Conservation (phyloP, 2,888 invertebrate genomes). For the Epinotia bilunana region DNA sequence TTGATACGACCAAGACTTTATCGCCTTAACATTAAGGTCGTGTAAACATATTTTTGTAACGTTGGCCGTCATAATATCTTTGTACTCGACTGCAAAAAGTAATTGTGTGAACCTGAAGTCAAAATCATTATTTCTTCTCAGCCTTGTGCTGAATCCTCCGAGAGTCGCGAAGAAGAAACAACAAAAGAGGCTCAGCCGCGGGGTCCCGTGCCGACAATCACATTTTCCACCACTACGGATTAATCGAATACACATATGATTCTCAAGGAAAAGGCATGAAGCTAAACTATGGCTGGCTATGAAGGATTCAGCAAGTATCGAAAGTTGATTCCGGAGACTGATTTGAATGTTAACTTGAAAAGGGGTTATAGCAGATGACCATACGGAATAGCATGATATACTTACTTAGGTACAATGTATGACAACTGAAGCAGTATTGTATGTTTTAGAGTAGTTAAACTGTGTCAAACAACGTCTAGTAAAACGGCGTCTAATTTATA, state of each 20-base stretch:
- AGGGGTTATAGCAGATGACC: not conserved
- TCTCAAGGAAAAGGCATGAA: not conserved
- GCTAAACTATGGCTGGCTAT: not conserved
- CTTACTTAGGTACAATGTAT: not conserved
- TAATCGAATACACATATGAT: conserved; percentile 35
- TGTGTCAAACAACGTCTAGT: conserved; percentile 30
- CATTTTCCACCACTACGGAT: conserved; percentile 62
- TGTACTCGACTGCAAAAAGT: too few species aligned
- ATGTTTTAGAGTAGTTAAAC: conserved; percentile 23
- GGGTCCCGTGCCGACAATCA: conserved; percentile 66
- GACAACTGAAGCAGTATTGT: conserved; percentile 15
- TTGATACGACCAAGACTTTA: too few species aligned
- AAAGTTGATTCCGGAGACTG: too few species aligned
- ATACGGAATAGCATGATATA: too few species aligned
- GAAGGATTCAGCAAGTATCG: not conserved
- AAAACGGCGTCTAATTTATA: conserved; percentile 4
- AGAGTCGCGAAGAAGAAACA: conserved; percentile 33
- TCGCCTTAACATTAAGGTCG: too few species aligned
- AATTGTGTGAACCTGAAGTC: too few species aligned
- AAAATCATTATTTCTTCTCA: not conserved
- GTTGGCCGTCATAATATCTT: too few species aligned
- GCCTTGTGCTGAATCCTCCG: conserved; percentile 15
- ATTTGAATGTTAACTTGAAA: not conserved
- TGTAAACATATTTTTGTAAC: too few species aligned
- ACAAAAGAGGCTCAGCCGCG: conserved; percentile 52